A percentile compares a stretch with the other conserved stretches of the same genome.
Conservation (phyloP, 2,888 invertebrate genomes). For the Pollenia labialis region DNA sequence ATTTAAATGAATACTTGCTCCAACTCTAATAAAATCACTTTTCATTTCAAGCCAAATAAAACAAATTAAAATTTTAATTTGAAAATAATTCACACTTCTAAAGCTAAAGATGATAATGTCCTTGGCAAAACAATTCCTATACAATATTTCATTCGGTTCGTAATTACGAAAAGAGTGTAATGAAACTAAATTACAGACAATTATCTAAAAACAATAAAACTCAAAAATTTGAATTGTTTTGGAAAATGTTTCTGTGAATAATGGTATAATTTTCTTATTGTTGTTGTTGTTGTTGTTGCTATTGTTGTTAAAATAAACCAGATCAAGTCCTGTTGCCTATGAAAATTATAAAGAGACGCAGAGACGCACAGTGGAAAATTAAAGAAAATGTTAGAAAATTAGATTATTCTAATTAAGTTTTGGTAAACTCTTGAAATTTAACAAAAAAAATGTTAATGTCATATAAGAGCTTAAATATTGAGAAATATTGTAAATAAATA, state of each 20-base stretch:
- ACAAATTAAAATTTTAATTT: slow-evolving; percentile 57
- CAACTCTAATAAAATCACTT: slow-evolving; percentile 20
- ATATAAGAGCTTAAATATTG: no score
- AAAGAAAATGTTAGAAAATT: no score
- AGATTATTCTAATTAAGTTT: no score
- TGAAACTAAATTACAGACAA: slow-evolving; percentile 65
- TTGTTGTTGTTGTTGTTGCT: slow-evolving; percentile 16
- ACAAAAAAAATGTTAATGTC: no score
- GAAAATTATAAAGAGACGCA: neutral
- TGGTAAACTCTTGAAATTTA: no score
- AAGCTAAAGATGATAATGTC: slow-evolving; percentile 5
- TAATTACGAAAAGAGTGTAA: slow-evolving; percentile 34
- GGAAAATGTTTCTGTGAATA: slow-evolving; percentile 68
- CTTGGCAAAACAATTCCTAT: slow-evolving; percentile 30
- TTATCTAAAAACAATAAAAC: slow-evolving; percentile 72
- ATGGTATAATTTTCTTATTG: slow-evolving; percentile 69
- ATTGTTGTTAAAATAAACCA: slow-evolving; percentile 59
- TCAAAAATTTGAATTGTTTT: slow-evolving; percentile 70
- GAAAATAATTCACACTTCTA: slow-evolving; percentile 59
- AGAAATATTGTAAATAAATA: no score
- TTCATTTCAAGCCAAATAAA: slow-evolving; percentile 8
- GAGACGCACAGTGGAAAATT: neutral
- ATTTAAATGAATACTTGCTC: neutral
- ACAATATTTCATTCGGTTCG: neutral
- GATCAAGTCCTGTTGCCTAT: slow-evolving; percentile 54